Evolutionary conservation across 2,113 vertebrate species (phyloP), one percentile per base, ranked within the genome.

Genomic region (Ameiurus melas): DNA sequence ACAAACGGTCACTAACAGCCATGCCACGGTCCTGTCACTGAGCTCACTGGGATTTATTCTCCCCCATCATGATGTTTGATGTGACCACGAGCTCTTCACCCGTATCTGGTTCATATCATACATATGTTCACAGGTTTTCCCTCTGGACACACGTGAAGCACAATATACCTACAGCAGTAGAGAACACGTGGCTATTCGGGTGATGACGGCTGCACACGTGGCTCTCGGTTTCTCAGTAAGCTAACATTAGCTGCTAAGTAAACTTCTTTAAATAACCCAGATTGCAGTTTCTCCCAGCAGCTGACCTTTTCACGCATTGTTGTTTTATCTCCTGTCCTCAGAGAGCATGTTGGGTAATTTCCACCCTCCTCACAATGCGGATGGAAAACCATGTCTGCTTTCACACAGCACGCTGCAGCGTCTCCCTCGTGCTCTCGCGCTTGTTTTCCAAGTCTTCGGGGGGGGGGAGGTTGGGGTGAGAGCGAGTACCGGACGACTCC

Each of bases 401-500:
- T 83, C 55, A 55, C 84, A 62, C 92, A 87, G 57, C 89, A 85
- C 86, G 84, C 60, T 6, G 30, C 71, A 43, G 82, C 68, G 66
- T 88, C 92, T 90, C 33, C 86, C 89, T 92, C 68, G 85, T 92
- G 89, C 90, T 92, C 68, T 93, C 94, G 92, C 92, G 88, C 90
- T 93, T 94, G 93, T 93, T 95, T 94, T 93, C 91, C 89, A 20
- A 86, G 91, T 92, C 91, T 92, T 89, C 43, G 43, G 43, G 0
- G 43, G 43, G 43, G 43, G 39, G 39, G 39, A 0, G 39, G 5
- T 43, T 90, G 53, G 85, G 91, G 84, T 91, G 71, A 62, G 62
- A 62, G 36, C 27, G 30, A 47, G 36, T 71, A 30, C 73, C 7
- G 57, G 71, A 91, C 89, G 87, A 90, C 91, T 90, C 86, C 92